Conservation (phyloP, 2,888 invertebrate genomes). For the Apoda limacodes region DNA sequence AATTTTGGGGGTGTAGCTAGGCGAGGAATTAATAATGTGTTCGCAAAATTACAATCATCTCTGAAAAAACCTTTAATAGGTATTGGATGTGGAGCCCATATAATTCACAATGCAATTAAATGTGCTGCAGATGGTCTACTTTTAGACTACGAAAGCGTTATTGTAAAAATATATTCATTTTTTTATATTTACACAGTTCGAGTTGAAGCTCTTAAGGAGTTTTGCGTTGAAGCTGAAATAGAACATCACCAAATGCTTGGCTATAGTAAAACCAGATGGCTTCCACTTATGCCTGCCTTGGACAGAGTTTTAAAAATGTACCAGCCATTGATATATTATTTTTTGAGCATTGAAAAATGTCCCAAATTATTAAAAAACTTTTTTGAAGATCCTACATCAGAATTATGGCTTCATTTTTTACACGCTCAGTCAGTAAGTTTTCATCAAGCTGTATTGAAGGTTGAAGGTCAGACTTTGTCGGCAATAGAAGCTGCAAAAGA, state of each 20-base stretch:
- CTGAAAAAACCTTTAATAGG: slow-evolving; percentile 16
- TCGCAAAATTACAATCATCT: slow-evolving; percentile 17
- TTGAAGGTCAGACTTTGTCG: slow-evolving; percentile 21
- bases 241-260: slow-evolving; percentile 22
- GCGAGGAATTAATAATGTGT: slow-evolving; percentile 20
- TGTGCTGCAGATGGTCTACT: slow-evolving; percentile 22
- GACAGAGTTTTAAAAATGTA: slow-evolving; percentile 27
- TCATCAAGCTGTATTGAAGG: slow-evolving; percentile 23
- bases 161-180: slow-evolving; percentile 22
- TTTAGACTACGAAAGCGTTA: slow-evolving; percentile 21
- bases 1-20: slow-evolving; percentile 21
- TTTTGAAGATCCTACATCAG: slow-evolving; percentile 24
- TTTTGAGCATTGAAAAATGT: slow-evolving; percentile 27
- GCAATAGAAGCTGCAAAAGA: slow-evolving; percentile 21
- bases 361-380: slow-evolving; percentile 22
- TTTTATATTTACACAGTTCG: slow-evolving; percentile 22
- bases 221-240: slow-evolving; percentile 18
- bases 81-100: slow-evolving; percentile 23
- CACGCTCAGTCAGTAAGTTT: slow-evolving; percentile 22
- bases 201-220: slow-evolving; percentile 21
- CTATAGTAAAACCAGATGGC: slow-evolving; percentile 21
- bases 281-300: slow-evolving; percentile 18
- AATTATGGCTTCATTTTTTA: slow-evolving; percentile 25
- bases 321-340: slow-evolving; percentile 26
- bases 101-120: slow-evolving; percentile 23